phyloP scores from a whole-genome alignment of 1,140 invertebrate genomes.

The Idris sp. region DNA sequence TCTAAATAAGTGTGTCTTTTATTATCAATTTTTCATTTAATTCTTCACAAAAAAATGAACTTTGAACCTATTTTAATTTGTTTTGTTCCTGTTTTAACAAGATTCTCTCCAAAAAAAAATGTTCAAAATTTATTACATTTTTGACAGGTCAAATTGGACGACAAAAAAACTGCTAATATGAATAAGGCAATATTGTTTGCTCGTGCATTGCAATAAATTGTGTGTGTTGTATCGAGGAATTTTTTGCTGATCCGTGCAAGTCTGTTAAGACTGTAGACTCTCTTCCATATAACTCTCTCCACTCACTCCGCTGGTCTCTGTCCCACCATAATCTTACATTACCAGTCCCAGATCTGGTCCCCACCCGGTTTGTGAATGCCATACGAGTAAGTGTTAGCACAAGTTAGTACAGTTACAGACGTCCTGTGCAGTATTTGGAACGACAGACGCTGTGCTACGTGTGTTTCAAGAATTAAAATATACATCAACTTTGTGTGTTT shows the following conservation, averaged over 20 bases:
- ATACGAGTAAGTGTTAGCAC: constrained; percentile 69
- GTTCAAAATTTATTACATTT: too few species aligned
- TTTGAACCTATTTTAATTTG: too few species aligned
- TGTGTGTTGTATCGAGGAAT: too few species aligned
- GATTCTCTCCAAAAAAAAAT: too few species aligned
- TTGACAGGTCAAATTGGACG: too few species aligned
- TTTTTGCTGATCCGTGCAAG: neutral
- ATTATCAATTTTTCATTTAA: too few species aligned
- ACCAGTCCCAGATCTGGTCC: constrained; percentile 61
- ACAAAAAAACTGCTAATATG: too few species aligned
- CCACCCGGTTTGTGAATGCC: constrained; percentile 51
- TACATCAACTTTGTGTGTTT: constrained; percentile 1
- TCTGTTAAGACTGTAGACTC: constrained; percentile 8
- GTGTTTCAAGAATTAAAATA: constrained; percentile 13
- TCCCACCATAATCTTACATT: constrained; percentile 52
- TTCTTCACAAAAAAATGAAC: too few species aligned
- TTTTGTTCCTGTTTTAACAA: too few species aligned
- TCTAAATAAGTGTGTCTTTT: too few species aligned
- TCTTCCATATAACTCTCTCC: constrained; percentile 25
- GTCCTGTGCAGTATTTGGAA: constrained; percentile 58
- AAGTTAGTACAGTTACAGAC: constrained; percentile 76
- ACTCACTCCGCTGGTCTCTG: constrained; percentile 26
- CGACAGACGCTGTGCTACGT: constrained; percentile 41
- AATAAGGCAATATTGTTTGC: too few species aligned
- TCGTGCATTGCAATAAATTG: too few species aligned